Conservation (phyloP, 2,113 vertebrate genomes). For the Calcarius ornatus region DNA sequence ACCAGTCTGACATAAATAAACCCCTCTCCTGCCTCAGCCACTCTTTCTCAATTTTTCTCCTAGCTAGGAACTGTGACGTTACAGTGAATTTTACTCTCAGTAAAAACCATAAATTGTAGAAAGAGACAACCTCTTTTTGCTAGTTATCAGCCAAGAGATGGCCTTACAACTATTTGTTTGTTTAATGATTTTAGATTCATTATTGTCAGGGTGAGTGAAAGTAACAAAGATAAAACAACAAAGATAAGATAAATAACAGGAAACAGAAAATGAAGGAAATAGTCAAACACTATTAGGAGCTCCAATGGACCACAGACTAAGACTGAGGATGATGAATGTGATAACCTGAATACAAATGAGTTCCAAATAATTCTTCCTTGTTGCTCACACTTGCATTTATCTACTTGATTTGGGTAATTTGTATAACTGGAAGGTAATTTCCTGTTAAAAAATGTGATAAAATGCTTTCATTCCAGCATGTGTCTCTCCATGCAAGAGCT, state of each 20-base stretch:
- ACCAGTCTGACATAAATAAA: not conserved
- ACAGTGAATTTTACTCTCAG: constrained; percentile 16
- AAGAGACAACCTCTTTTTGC: constrained; percentile 6
- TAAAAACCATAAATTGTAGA: constrained; percentile 39
- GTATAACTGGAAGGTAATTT: constrained; percentile 69
- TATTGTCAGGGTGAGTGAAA: constrained; percentile 60
- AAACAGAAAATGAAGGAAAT: constrained; percentile 8
- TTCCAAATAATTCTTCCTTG: constrained; percentile 36
- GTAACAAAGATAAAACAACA: constrained; percentile 47
- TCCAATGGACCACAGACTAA: not conserved
- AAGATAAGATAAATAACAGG: constrained; percentile 38
- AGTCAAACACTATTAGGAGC: not conserved
- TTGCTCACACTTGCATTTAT: constrained; percentile 59
- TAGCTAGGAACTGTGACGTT: not conserved
- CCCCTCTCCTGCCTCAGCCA: not conserved
- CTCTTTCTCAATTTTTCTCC: not conserved
- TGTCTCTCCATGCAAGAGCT: not conserved
- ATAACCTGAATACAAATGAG: constrained; percentile 40
- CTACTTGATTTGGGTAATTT: constrained; percentile 65
- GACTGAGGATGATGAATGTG: constrained; percentile 40
- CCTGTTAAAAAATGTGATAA: constrained; percentile 48
- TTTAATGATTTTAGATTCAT: constrained; percentile 31
- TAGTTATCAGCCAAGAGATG: constrained; percentile 37
- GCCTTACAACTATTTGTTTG: constrained; percentile 38
- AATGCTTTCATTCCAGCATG: constrained; percentile 31